These are phyloP conservation scores for Lamprologus tigripictilis DNA, from an alignment of 2,113 vertebrate genomes.

Conservation along the genomic window DNA sequence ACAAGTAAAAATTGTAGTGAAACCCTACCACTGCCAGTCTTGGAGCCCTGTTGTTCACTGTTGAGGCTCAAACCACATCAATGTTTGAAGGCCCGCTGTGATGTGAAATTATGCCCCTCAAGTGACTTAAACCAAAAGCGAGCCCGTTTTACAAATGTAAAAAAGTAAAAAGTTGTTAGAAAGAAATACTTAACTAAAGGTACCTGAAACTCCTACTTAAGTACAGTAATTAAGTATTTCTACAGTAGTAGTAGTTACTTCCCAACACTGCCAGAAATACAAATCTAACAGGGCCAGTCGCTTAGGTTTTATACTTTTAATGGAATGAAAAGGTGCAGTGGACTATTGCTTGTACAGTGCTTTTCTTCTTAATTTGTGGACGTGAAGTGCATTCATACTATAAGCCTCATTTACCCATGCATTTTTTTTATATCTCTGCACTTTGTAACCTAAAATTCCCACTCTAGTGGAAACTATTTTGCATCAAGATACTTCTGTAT, in stretches of 20 bases:
- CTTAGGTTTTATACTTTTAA: neutral
- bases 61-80: neutral
- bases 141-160: neutral
- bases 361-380: neutral
- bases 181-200: neutral
- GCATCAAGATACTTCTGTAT: neutral
- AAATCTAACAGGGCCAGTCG: neutral
- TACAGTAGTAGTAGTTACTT: neutral
- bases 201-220: neutral
- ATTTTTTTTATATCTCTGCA: accelerated
- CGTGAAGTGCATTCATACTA: neutral
- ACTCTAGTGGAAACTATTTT: neutral
- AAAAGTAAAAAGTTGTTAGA: neutral
- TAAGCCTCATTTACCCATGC: neutral
- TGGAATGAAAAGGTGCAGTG: neutral
- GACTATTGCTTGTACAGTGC: neutral
- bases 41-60: neutral
- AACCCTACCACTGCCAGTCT: neutral
- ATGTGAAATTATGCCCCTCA: neutral
- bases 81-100: neutral
- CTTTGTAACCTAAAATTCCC: neutral
- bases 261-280: neutral
- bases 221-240: neutral
- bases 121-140: neutral
- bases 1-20: neutral